Conservation (phyloP, 2,888 invertebrate genomes). For the Dyspetes luteomarginatus region DNA sequence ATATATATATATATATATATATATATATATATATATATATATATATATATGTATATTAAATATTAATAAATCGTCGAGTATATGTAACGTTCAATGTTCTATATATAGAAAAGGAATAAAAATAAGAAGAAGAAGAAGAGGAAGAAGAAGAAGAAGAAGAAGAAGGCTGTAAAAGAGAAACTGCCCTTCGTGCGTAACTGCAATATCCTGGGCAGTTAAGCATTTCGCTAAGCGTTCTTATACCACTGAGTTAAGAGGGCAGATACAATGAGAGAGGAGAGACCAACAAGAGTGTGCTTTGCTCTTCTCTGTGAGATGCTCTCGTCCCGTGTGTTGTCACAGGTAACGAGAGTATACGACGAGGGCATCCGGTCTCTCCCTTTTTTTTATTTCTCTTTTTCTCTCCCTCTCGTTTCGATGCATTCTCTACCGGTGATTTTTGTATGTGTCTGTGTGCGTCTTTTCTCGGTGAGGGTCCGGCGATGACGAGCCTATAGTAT, state of each 20-base stretch:
- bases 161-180: conserved; percentile 26
- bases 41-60: conserved; percentile 12
- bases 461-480: background rate
- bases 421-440: conserved; percentile 18
- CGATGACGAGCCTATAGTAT: conserved; percentile 39
- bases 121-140: conserved; percentile 8
- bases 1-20: background rate
- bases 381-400: background rate
- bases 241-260: conserved; percentile 52
- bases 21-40: background rate
- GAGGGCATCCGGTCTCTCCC: conserved; percentile 31
- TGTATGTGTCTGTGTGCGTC: background rate
- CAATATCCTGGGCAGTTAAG: conserved; percentile 51
- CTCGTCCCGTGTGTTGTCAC: conserved; percentile 55
- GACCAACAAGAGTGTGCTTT: conserved; percentile 11
- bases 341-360: conserved; percentile 63
- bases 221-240: conserved; percentile 55
- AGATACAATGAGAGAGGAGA: conserved; percentile 33
- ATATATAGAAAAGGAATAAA: background rate
- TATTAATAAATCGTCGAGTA: conserved; percentile 38
- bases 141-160: background rate
- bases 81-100: background rate
- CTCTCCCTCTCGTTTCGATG: conserved; percentile 11
- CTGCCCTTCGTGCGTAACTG: conserved; percentile 50
- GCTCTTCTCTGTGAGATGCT: background rate